These are phyloP conservation scores for Myiotriccus ornatus DNA, from an alignment of 2,797 vertebrate species.

Conservation along the genomic window DNA sequence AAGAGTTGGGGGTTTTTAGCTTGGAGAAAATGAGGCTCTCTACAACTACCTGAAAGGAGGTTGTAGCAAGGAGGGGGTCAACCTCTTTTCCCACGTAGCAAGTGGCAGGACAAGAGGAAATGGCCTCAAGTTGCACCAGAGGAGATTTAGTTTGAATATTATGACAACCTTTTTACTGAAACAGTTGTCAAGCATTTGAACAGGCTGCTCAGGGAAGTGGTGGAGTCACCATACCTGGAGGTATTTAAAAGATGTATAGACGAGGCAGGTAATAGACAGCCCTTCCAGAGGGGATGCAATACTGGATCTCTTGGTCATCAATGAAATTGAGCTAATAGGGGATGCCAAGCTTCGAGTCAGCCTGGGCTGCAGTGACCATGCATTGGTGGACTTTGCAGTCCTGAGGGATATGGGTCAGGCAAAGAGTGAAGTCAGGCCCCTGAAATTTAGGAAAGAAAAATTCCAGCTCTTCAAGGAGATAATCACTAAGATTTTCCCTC, in stretches of 20 bases:
- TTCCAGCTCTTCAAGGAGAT: not conserved
- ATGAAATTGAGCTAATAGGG: too few species aligned
- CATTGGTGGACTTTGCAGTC: not conserved
- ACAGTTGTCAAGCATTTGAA: not conserved
- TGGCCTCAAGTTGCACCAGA: not conserved
- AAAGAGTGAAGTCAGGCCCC: not conserved
- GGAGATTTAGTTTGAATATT: not conserved
- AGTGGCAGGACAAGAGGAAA: not conserved
- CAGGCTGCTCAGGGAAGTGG: not conserved
- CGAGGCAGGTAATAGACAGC: not conserved
- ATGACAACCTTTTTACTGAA: not conserved
- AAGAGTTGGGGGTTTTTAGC: not conserved
- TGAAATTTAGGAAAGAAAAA: not conserved
- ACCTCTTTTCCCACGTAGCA: rapidly evolving
- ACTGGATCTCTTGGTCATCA: not conserved
- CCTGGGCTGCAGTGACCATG: not conserved
- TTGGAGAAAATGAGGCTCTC: not conserved
- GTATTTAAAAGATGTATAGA: not conserved
- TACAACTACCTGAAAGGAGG: not conserved
- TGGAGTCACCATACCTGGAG: not conserved
- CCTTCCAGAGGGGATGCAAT: not conserved
- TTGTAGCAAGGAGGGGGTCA: too few species aligned
- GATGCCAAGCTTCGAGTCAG: too few species aligned
- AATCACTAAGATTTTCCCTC: not conserved
- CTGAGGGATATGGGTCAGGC: not conserved